Conservation (phyloP, 1,140 invertebrate genomes). For the Aphelenchoides avenae region DNA sequence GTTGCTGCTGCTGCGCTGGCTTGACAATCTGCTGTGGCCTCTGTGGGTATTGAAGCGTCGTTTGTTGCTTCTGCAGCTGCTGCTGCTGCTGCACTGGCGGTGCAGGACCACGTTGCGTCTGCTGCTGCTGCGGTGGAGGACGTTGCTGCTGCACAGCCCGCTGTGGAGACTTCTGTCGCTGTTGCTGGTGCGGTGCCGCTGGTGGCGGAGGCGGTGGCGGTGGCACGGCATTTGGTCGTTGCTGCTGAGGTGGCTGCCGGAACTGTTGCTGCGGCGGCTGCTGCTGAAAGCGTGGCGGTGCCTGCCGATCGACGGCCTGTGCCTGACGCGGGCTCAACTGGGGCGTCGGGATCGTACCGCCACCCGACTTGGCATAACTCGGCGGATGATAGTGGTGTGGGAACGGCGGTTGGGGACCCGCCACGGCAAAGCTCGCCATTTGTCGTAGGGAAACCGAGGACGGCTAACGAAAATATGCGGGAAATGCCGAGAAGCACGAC, state of each 20-base stretch:
- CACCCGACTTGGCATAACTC: background rate
- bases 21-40: background rate
- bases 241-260: slow-evolving; percentile 9
- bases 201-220: background rate
- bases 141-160: slow-evolving; percentile 4
- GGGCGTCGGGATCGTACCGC: background rate
- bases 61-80: background rate
- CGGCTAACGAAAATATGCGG: too few relatives aligned
- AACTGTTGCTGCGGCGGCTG: background rate
- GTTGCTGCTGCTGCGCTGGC: too few relatives aligned
- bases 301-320: background rate
- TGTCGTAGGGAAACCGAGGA: too few relatives aligned
- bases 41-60: background rate
- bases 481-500: too few relatives aligned
- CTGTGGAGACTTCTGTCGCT: background rate
- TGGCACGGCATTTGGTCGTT: slow-evolving; percentile 10
- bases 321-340: background rate
- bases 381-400: too few relatives aligned
- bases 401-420: too few relatives aligned
- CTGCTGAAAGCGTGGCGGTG: background rate
- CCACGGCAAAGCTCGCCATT: too few relatives aligned
- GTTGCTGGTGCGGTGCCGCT: background rate
- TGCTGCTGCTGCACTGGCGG: slow-evolving; percentile 1
- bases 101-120: too few relatives aligned
- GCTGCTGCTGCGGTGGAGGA: background rate